Conservation (phyloP, 2,797 vertebrate species). For the Gymnodraco acuticeps region DNA sequence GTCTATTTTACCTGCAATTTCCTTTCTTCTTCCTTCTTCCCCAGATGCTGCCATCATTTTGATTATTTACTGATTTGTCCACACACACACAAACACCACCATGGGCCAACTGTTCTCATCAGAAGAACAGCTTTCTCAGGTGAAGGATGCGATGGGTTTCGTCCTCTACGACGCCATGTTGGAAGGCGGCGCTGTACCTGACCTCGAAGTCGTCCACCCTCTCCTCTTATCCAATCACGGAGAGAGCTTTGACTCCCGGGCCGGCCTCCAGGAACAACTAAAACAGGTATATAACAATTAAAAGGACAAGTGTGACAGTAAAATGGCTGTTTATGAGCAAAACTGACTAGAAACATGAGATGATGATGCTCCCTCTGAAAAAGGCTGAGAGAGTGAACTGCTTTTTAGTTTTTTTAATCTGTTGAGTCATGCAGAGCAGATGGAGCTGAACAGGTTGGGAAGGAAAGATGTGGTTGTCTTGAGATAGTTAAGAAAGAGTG, state of each 20-base stretch:
- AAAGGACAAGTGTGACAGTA: background rate
- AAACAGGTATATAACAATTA: slow-evolving; percentile 48
- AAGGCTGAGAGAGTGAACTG: background rate
- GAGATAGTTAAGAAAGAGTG: slow-evolving; percentile 35
- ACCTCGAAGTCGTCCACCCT: slow-evolving; percentile 65
- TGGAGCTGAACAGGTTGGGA: slow-evolving; percentile 20
- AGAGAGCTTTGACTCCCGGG: slow-evolving; percentile 27
- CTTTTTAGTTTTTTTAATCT: slow-evolving; percentile 39
- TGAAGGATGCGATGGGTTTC: slow-evolving; percentile 52
- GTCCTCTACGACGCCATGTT: slow-evolving; percentile 73
- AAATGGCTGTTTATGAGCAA: background rate
- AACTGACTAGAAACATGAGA: background rate
- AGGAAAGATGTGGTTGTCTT: slow-evolving; percentile 21
- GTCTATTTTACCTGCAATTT: background rate
- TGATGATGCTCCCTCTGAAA: slow-evolving; percentile 2
- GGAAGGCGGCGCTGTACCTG: slow-evolving; percentile 62
- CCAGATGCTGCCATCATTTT: slow-evolving; percentile 19
- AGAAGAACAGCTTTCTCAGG: slow-evolving; percentile 57
- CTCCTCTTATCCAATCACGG: slow-evolving; percentile 51
- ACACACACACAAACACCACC: background rate
- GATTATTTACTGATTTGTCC: background rate
- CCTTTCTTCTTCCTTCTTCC: background rate
- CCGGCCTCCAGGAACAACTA: slow-evolving; percentile 67
- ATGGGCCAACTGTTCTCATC: slow-evolving; percentile 80
- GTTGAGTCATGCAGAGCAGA: slow-evolving; percentile 16